Evolutionary conservation across 30 jellyfish, hydroid and myxozoan genomes (phyloP).

Genomic region (Aurelia aurita): DNA sequence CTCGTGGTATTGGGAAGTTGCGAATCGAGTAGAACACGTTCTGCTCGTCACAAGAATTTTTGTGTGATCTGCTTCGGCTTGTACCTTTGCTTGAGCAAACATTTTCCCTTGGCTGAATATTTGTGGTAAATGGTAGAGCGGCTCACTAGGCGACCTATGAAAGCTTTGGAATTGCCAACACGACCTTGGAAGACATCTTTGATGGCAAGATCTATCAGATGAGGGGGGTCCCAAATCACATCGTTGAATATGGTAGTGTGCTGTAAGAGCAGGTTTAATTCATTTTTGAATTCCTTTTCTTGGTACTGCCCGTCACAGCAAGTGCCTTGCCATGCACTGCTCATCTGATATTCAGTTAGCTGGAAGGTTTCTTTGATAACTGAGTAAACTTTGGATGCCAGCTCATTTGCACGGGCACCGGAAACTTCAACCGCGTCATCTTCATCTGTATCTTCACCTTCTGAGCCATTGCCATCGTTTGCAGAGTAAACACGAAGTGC

Average conservation of each 20-base stretch:
- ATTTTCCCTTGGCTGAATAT: constrained; percentile 34
- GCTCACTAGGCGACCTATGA: constrained; percentile 23
- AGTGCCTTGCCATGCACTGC: constrained; percentile 37
- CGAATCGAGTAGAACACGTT: constrained; percentile 48
- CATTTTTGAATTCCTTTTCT: constrained; percentile 3
- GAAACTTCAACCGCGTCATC: constrained; percentile 17
- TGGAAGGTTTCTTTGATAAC: constrained; percentile 28
- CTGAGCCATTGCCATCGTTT: not conserved
- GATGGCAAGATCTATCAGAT: constrained; percentile 20
- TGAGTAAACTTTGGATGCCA: constrained; percentile 17
- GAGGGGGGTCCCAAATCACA: constrained; percentile 51
- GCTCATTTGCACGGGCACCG: constrained; percentile 21
- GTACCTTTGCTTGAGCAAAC: constrained; percentile 22
- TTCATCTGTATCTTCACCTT: constrained; percentile 7
- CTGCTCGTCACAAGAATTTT: constrained; percentile 40
- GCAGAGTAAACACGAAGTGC: constrained; percentile 30
- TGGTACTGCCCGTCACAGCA: constrained; percentile 33
- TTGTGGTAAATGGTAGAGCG: constrained; percentile 8
- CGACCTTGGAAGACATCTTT: constrained; percentile 32
- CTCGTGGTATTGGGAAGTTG: constrained; percentile 41
- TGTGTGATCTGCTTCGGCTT: constrained; percentile 7
- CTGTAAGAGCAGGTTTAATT: constrained; percentile 8
- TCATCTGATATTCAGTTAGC: not conserved
- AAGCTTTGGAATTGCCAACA: constrained; percentile 11
- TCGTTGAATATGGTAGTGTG: not conserved